Base-by-base conservation (phyloP, 2,113 vertebrate species). In the Lepidiolamprologus cunningtoni region DNA sequence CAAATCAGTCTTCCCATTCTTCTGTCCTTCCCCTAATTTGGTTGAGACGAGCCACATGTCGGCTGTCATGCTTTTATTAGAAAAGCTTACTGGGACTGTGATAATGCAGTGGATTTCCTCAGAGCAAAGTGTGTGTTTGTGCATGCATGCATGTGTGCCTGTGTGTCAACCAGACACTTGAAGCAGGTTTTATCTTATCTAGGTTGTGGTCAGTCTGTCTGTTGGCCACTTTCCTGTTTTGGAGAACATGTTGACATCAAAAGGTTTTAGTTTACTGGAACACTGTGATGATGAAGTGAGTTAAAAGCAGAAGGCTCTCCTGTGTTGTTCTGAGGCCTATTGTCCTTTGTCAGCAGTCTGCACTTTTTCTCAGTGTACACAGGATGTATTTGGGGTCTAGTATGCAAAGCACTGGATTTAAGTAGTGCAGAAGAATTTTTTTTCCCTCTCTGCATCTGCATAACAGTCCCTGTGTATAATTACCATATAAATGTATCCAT, bases 191-290 rank as follows among this genome's bases (percentile, higher is more conserved):
- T 86, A 89, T 92, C 84, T 87, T 92, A 92, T 94, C 91, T 94
- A 80, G 87, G 86, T 93, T 93, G 91, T 94, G 94, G 93, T 92
- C 88, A 87, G 87, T 87, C 50, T 89, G 89, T 92, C 84, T 93
- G 83, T 91, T 80, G 86, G 85, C 82, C 47, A 80, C 83, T 87
- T 95, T 96, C 95, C 94, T 92, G 94, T 95, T 94, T 94, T 94
- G 90, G 68, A 92, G 89, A 93, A 58, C 88, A 84, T 33, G 7
- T 85, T 89, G 85, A 92, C 89, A 89, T 93, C 88, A 93, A 94
- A 92, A 81, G 83, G 50, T n/a, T 88, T 82, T 63, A 37, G 87
- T 93, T 93, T 90, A 93, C 90, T 84, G 89, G 82, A 89, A 93
- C 35, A 4, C 53, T 79, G 71, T 85, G 73, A 87, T 63, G 86